Conservation (phyloP, 2,888 invertebrate genomes). For the Cotesia congregata region DNA sequence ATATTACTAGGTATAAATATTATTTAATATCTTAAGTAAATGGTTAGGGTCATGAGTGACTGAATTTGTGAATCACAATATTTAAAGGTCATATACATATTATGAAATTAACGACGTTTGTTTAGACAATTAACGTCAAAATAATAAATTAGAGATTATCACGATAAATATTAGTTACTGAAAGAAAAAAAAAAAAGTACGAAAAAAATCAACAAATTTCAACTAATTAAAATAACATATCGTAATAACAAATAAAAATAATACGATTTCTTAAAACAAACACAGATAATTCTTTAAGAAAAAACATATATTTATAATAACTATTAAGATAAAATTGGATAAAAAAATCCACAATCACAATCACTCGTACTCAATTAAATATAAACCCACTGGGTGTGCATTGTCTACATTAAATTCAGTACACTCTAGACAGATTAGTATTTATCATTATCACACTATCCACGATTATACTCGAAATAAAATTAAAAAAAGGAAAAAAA, state of each 20-base stretch:
- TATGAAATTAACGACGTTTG: constrained; percentile 43
- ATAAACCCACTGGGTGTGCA: not conserved
- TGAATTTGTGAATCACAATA: constrained; percentile 48
- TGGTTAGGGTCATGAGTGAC: constrained; percentile 59
- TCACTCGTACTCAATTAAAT: not conserved
- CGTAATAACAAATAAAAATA: constrained; percentile 4
- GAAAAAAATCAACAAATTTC: constrained; percentile 26
- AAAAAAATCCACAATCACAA: constrained; percentile 17
- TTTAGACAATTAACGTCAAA: constrained; percentile 3
- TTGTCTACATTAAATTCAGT: constrained; percentile 3
- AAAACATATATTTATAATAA: constrained; percentile 19
- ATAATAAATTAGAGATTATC: constrained; percentile 3
- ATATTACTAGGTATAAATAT: constrained; percentile 23
- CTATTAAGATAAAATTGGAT: constrained; percentile 17
- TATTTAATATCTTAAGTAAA: constrained; percentile 40
- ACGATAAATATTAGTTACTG: not conserved
- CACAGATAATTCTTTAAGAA: not conserved
- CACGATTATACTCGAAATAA: not conserved
- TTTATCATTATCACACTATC: not conserved
- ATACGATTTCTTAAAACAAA: constrained; percentile 16
- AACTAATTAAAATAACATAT: constrained; percentile 24
- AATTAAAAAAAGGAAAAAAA: constrained; percentile 39
- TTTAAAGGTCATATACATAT: constrained; percentile 44
- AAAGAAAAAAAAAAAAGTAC: not conserved
- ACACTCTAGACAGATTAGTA: not conserved